A percentile compares a stretch with the other conserved stretches of the same genome.
Evolutionary conservation across 2,113 vertebrate genomes (phyloP).

Genomic region (Embiotoca jacksoni): DNA sequence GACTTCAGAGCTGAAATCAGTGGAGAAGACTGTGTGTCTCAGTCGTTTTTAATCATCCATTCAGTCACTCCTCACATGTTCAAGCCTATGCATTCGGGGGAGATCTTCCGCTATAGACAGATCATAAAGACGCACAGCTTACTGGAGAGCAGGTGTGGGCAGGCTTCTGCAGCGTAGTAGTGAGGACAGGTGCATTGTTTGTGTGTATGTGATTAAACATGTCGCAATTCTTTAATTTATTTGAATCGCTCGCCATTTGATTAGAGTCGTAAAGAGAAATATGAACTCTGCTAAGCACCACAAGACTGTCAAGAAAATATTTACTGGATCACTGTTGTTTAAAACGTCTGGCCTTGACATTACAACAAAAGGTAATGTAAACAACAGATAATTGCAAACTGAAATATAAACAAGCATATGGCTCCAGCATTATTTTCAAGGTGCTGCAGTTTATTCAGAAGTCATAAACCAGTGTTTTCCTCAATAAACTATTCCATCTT

Average conservation of each 20-base stretch:
- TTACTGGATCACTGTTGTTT: neutral
- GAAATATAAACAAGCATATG: slow-evolving; percentile 37
- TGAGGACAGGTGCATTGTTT: slow-evolving; percentile 29
- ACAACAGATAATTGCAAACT: slow-evolving; percentile 9
- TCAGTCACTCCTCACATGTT: slow-evolving; percentile 73
- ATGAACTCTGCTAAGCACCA: neutral
- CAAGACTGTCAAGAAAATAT: neutral
- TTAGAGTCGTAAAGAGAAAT: slow-evolving; percentile 2
- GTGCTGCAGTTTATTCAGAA: slow-evolving; percentile 38
- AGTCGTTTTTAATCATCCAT: slow-evolving; percentile 74
- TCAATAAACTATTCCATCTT: slow-evolving; percentile 43
- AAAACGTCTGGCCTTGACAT: slow-evolving; percentile 32
- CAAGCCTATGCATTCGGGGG: slow-evolving; percentile 55
- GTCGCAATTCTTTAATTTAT: slow-evolving; percentile 10
- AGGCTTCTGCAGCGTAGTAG: slow-evolving; percentile 5
- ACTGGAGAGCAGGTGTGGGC: slow-evolving; percentile 58
- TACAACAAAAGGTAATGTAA: slow-evolving; percentile 18
- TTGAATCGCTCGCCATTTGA: neutral
- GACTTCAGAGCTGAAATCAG: slow-evolving; percentile 78
- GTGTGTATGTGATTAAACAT: slow-evolving; percentile 10
- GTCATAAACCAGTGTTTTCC: slow-evolving; percentile 33
- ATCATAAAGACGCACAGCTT: slow-evolving; percentile 43
- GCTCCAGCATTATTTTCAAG: slow-evolving; percentile 35
- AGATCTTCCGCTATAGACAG: slow-evolving; percentile 52
- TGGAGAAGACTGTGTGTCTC: slow-evolving; percentile 64